Conservation (phyloP, 2,888 invertebrate species). For the Neoscelio sp. region DNA sequence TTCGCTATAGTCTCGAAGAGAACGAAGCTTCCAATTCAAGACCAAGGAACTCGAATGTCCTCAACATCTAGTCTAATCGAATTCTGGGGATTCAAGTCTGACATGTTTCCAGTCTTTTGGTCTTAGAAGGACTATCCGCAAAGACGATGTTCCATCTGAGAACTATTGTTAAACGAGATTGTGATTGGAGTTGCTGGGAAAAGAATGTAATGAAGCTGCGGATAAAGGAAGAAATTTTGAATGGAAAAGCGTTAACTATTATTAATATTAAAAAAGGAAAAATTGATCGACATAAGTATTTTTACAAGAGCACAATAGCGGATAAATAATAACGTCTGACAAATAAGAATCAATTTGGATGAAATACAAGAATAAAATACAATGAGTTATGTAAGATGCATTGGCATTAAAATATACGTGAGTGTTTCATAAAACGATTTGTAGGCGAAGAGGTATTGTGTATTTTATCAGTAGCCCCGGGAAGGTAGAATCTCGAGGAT, state of each 20-base stretch:
- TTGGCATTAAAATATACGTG: slow-evolving; percentile 38
- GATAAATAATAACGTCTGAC: slow-evolving; percentile 5
- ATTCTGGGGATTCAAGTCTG: slow-evolving; percentile 72
- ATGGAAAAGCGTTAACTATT: neutral
- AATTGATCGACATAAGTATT: too few relatives aligned
- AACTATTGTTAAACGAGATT: slow-evolving; percentile 65
- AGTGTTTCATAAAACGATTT: slow-evolving; percentile 59
- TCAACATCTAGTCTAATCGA: slow-evolving; percentile 76
- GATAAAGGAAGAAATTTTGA: slow-evolving; percentile 12
- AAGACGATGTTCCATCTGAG: slow-evolving; percentile 59
- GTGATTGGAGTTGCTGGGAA: slow-evolving; percentile 35
- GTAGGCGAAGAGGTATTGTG: slow-evolving; percentile 41
- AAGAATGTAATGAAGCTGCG: slow-evolving; percentile 51
- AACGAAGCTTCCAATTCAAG: slow-evolving; percentile 76
- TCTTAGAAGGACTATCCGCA: slow-evolving; percentile 59
- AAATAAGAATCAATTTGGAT: slow-evolving; percentile 5
- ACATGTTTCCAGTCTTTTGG: slow-evolving; percentile 64
- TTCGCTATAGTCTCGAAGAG: slow-evolving; percentile 64
- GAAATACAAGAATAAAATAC: slow-evolving; percentile 13
- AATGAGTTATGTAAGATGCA: slow-evolving; percentile 26
- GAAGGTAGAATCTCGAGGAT: slow-evolving; percentile 42
- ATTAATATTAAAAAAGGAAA: neutral
- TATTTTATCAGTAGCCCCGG: slow-evolving; percentile 48
- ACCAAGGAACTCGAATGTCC: slow-evolving; percentile 74
- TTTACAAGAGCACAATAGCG: neutral